Evolutionary conservation across 1,140 invertebrate genomes (phyloP), one percentile per base, ranked within the genome.

Genomic region (Glossosoma conforme): DNA sequence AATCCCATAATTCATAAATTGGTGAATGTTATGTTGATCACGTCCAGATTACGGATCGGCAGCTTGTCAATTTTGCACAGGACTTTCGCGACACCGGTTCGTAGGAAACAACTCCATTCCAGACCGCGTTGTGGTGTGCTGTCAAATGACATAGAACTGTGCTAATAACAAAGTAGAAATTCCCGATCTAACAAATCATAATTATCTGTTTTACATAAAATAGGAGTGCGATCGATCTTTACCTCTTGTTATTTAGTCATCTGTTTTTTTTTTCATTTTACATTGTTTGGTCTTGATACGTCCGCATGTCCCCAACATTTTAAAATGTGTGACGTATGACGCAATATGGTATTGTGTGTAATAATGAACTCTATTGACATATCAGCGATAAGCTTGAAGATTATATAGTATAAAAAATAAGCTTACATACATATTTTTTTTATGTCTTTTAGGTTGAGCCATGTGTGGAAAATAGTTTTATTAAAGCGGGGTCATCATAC

Each of bases 61-160:
- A 67, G 66, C 65, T 70, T 68, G 62, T 67, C 70, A 54, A 65
- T 66, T 61, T 65, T 70, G 64, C 72, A 69, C 60, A 68, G 64
- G 60, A 61, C 62, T 51, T 68, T 70, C 70, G 71, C 76, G 68
- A 75, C 76, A 68, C 76, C 74, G 77, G 77, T 77, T 71, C 66
- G 71, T 77, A 78, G 68, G 65, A 58, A 22, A 59, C 15, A 51
- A 66, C 68, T 73, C 69, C 61, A n/a, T n/a, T n/a, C n/a, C n/a
- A n/a, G 62, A 67, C 59, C 65, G 64, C 58, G 44, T 51, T 51
- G 18, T 20, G 32, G 18, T 30, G 41, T 37, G 47, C 47, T 36
- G 47, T 42, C 28, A 42, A 37, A 42, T 50, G 10, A 50, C n/a
- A 44, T 18, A 30, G 30, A 44, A 44, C 20, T 38, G 15, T 37